Conservation (phyloP, 2,797 vertebrate species). For the Sebastes aleutianus region DNA sequence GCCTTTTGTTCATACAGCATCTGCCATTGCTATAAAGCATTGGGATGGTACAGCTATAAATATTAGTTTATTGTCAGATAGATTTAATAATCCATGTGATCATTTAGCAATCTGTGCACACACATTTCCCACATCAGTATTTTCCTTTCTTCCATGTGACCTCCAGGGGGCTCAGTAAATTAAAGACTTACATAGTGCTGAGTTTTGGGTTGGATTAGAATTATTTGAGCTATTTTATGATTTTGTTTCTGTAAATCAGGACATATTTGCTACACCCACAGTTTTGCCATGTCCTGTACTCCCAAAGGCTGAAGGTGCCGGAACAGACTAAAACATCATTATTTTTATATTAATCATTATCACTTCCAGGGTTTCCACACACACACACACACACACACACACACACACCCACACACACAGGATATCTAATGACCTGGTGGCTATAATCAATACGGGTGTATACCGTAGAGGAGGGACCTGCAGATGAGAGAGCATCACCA, state of each 20-base stretch:
- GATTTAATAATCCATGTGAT: not conserved
- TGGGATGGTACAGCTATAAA: not conserved
- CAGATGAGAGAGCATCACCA: slow-evolving; percentile 60
- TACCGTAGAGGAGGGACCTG: slow-evolving; percentile 9
- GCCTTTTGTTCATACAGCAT: not conserved
- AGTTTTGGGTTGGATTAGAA: not conserved
- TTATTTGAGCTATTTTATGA: too few relatives aligned
- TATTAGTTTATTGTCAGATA: not conserved
- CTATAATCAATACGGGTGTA: slow-evolving; percentile 60
- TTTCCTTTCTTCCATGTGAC: not conserved
- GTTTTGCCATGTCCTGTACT: not conserved
- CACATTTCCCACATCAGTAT: not conserved
- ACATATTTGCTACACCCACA: not conserved
- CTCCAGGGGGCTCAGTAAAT: not conserved
- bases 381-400: not conserved
- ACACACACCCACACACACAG: not conserved
- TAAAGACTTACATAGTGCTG: not conserved
- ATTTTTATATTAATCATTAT: not conserved
- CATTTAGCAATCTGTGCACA: too few relatives aligned
- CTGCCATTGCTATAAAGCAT: not conserved
- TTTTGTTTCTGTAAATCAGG: not conserved
- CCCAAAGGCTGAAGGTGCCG: not conserved
- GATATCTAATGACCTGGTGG: slow-evolving; percentile 30
- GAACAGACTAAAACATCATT: not conserved
- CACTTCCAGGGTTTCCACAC: not conserved